These are phyloP conservation scores for Malaclemys terrapin DNA, from an alignment of 2,113 vertebrate genomes.

Conservation along the genomic window DNA sequence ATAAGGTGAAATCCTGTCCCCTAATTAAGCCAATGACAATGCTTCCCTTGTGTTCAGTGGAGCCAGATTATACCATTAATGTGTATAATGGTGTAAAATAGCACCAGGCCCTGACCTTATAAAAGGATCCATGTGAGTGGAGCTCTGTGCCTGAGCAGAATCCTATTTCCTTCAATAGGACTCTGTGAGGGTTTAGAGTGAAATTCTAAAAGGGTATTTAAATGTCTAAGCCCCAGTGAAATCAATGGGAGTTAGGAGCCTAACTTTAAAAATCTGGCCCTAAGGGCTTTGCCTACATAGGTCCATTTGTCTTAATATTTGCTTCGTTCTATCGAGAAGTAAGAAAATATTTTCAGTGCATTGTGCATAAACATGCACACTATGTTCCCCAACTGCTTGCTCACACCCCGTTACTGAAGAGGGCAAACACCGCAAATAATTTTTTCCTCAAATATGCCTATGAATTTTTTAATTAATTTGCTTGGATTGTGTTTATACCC, in stretches of 20 bases:
- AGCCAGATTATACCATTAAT: background rate
- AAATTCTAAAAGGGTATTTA: background rate
- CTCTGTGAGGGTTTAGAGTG: background rate
- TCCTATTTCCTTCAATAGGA: background rate
- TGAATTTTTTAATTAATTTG: background rate
- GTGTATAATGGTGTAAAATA: background rate
- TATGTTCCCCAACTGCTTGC: fast-evolving
- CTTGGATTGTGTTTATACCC: background rate
- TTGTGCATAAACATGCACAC: fast-evolving
- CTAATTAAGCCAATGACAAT: slow-evolving; percentile 13
- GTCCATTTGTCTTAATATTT: background rate
- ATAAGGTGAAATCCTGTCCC: background rate
- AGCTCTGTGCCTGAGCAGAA: background rate
- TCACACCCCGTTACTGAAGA: fast-evolving
- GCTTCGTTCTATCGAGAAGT: fast-evolving
- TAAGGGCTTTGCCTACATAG: background rate
- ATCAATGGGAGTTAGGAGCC: background rate
- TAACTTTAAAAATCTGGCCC: background rate
- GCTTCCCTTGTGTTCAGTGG: background rate
- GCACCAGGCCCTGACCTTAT: background rate
- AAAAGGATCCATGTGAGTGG: background rate
- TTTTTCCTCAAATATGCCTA: background rate
- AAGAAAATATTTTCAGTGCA: background rate
- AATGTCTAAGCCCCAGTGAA: background rate
- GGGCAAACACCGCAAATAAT: background rate